Evolutionary conservation across 2,113 vertebrate genomes (phyloP), one percentile per base, ranked within the genome.

Genomic region (Chinchilla lanigera): DNA sequence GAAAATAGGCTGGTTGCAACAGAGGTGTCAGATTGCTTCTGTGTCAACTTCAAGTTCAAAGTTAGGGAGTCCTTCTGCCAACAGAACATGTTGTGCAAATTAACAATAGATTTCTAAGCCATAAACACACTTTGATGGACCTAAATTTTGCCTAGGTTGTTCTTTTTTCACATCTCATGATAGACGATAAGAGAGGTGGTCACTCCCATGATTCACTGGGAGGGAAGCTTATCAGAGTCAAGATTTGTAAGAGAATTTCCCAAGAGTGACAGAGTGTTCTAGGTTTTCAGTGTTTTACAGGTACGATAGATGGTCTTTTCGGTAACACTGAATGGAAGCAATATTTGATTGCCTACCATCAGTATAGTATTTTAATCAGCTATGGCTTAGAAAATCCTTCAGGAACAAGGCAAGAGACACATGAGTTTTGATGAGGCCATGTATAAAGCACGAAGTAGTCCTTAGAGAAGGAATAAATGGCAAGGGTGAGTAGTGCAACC

Each of bases 1-100:
- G 93, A 94, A 97, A 97, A 97, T 96, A 98, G 95, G 41, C 33
- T 83, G 84, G 16, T 97, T 96, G 96, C 96, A 96, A 96, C 81
- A 97, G 82, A 93, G 58, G 97, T 95, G 69, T 98, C 93, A 83
- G 92, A 69, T 97, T 95, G 87, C 92, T 92, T 92, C 95, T 93
- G 12, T 95, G 92, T 95, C 95, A 90, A 83, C 75, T 90, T 96
- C 86, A 82, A 91, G 88, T 96, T 97, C 96, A 97, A 96, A 96
- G 95, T 96, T 96, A 97, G 95, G 97, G 96, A 96, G 94, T 94
- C 65, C 54, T 97, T 82, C 92, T 93, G 35, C 82, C 87, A 71
- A 95, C 24, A 90, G 97, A 92, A 97, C 96, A 96, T 75, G 65
- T 50, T 95, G 97, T 97, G 89, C 96, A 96, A 96, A 97, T 95